Evolutionary conservation across 1,140 invertebrate species (phyloP), one percentile per base, ranked within the genome.

Genomic region (Mesaphorura yosii): DNA sequence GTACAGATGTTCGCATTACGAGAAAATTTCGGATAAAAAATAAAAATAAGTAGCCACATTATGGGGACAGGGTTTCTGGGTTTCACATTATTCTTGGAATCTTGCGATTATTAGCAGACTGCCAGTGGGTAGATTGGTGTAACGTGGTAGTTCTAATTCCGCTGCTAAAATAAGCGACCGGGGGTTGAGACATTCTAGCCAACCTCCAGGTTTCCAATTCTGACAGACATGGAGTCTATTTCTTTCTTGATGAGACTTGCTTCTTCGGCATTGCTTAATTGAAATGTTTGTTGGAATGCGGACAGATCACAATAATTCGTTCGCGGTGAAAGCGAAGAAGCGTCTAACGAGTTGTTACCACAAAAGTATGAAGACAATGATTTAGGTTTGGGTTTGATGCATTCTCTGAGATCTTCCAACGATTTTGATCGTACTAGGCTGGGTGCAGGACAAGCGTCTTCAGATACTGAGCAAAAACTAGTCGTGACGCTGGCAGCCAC

Each of bases 331-430:
- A 55, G 28, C 20, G 46, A 29, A 51, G 37, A n/a, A 40, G 19
- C 53, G 29, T 50, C 38, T 38, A 55, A 25, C 34, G 47, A 29
- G 14, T 23, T 31, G 25, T 19, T 25, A 37, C 26, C 20, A 34
- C 31, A 34, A 20, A 34, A 20, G 12, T 48, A 20, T 15, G 46
- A 26, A 26, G 46, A 48, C 5, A 48, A 26, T 4, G 46, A 48
- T 26, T 55, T 55, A 17, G 46, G 37, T 25, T 55, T 55, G 3
- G 46, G 46, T 22, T 56, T 56, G 15, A 48, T 23, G 14, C 40
- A 51, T 23, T 56, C 48, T 28, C 54, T 56, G 48, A 56, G 48
- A 56, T 56, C 54, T 56, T 56, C 54, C 28, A 56, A 38, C 27
- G 48, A 51, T 37, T 54, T 56, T 22, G 54, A 56, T 20, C 54